These are phyloP conservation scores for Lacerta agilis DNA, from an alignment of 2,797 vertebrate species.

Conservation along the genomic window DNA sequence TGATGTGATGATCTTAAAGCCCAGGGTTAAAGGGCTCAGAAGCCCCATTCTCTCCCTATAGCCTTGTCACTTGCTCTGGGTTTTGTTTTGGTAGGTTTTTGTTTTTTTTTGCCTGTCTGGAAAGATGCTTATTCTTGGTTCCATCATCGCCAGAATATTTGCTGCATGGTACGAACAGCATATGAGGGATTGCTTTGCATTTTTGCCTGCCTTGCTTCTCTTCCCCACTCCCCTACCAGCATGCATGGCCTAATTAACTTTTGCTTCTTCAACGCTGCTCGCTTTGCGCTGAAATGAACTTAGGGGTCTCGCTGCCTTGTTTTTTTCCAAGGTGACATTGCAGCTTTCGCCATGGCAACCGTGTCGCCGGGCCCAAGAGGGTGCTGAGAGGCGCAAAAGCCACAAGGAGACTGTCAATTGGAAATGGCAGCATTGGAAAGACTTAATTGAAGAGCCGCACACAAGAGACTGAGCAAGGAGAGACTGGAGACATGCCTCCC, in stretches of 20 bases:
- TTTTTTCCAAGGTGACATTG: constrained; percentile 43
- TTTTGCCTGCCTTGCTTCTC: no score
- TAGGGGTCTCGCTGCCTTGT: constrained; percentile 38
- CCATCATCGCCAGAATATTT: background rate
- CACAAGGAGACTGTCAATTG: background rate
- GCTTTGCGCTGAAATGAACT: background rate
- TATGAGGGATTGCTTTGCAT: fast-evolving
- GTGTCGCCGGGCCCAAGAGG: background rate
- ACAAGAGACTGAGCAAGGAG: constrained; percentile 15
- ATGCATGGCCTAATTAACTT: background rate
- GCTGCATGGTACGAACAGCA: background rate
- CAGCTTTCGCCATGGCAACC: constrained; percentile 50
- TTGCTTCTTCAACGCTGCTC: background rate
- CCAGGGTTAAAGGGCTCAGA: background rate
- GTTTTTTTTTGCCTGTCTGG: no score
- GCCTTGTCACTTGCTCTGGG: background rate
- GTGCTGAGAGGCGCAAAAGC: constrained; percentile 21
- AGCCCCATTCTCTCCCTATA: background rate
- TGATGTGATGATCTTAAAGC: background rate
- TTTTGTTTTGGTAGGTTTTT: background rate
- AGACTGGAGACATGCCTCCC: background rate
- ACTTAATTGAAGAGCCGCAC: background rate
- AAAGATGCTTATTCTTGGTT: background rate
- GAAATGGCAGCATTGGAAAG: background rate
- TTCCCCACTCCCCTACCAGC: background rate